Evolutionary conservation across 2,888 invertebrate species (phyloP).

Genomic region (Sisyra nigra): DNA sequence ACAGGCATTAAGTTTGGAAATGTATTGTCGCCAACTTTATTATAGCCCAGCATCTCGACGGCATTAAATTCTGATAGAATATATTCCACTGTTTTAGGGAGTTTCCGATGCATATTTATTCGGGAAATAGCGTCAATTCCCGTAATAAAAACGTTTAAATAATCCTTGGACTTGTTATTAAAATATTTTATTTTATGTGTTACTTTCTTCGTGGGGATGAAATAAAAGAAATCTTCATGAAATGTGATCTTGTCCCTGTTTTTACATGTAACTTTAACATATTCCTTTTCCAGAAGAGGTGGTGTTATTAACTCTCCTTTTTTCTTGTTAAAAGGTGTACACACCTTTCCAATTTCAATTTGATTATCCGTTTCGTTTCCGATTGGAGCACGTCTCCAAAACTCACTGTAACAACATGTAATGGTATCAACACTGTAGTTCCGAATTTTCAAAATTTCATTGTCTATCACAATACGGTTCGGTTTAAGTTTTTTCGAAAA

Average conservation of each 20-base stretch:
- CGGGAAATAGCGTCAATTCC: conserved; percentile 79
- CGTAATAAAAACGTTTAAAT: conserved; percentile 56
- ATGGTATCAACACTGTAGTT: no score
- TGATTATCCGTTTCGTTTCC: conserved; percentile 32
- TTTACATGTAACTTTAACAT: conserved; percentile 48
- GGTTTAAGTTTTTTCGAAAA: no score
- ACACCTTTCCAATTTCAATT: conserved; percentile 30
- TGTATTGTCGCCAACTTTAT: conserved; percentile 89
- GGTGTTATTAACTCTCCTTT: conserved; percentile 23
- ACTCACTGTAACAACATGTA: conserved; percentile 43
- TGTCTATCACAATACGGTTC: no score
- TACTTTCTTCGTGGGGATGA: conserved; percentile 18
- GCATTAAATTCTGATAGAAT: conserved; percentile 42
- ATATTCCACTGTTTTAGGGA: conserved; percentile 52
- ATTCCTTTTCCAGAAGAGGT: conserved; percentile 39
- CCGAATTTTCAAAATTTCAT: no score
- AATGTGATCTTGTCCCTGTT: not conserved
- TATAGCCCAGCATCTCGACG: conserved; percentile 73
- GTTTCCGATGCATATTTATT: conserved; percentile 67
- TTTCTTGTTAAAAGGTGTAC: conserved; percentile 23
- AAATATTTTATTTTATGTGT: conserved; percentile 25
- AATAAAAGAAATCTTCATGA: no score
- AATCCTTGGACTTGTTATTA: conserved; percentile 17
- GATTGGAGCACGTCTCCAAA: conserved; percentile 36
- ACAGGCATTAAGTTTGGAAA: conserved; percentile 79